Percentiles rank a stretch among this genome's conserved stretches.
phyloP scores from a whole-genome alignment of 2,113 vertebrate genomes.

The Chunga burmeisteri region DNA sequence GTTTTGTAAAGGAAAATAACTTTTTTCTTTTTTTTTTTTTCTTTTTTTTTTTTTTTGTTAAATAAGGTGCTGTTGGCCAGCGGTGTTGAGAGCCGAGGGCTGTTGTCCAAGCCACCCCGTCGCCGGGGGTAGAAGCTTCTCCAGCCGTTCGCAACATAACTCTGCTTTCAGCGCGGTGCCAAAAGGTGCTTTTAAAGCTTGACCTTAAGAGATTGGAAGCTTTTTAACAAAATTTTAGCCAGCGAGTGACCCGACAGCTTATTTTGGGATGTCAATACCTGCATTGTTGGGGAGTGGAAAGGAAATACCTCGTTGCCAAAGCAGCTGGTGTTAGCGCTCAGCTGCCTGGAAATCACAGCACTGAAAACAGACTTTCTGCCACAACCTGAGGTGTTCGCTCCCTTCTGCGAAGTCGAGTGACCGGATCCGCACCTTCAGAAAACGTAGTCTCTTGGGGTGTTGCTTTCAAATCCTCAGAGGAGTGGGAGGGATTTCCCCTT shows the following conservation, averaged over 20 bases:
- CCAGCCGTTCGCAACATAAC: not conserved
- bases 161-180: not conserved
- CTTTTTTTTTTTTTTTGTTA: not conserved
- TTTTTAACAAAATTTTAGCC: not conserved
- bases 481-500: not conserved
- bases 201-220: not conserved
- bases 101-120: not conserved
- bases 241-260: not conserved
- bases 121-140: not conserved
- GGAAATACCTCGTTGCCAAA: not conserved
- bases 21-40: not conserved
- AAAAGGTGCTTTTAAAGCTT: not conserved
- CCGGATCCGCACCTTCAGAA: not conserved
- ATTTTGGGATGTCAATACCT: not conserved
- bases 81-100: not conserved
- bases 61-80: not conserved
- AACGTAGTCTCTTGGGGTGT: accelerated
- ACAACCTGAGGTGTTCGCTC: not conserved
- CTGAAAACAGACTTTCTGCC: not conserved
- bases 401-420: not conserved
- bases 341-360: not conserved
- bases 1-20: not conserved
- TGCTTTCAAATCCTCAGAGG: not conserved
- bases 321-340: not conserved
- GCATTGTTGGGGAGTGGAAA: not conserved